Base-by-base conservation (phyloP, 2,797 vertebrate species). In the Urophycis tenuis region DNA sequence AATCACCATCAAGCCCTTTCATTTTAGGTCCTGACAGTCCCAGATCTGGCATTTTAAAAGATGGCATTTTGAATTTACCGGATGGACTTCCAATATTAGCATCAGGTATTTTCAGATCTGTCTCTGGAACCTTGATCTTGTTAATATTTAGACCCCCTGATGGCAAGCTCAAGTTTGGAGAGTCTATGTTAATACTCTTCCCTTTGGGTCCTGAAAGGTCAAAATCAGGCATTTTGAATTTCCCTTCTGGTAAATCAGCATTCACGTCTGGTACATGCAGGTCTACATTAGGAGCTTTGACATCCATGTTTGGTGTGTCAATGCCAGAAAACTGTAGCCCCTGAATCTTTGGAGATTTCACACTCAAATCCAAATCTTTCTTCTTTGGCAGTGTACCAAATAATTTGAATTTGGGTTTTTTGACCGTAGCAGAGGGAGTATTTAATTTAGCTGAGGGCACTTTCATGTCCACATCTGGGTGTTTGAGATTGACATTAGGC, bases 211-310 rank as follows among this genome's bases (percentile, higher is more conserved):
- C 83, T 14, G 87, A 85, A 0, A 88, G 22, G 0, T 75, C 79
- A 69, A 88, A 83, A 79, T 84, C 49, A 19, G 89, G 83, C 70
- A 22, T 81, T 67, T 84, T 90, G 1, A 87, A 45, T 79, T 87
- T 89, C 15, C 84, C 78, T 73, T 77, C 78, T 12, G 80, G 74
- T 14, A 78, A 79, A 30, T 69, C 76, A 25, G 72, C 73, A 22
- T 80, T 80, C 25, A 80, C 25, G 72, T 83, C 80, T 74, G 80
- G 77, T 35, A 80, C 10, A 1, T 81, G 5, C 2, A 84, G 1
- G 12, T 81, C 80, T 64, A 84, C 3, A 36, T 85, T 82, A 17
- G 83, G 79, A 25, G 82, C 17, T 35, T 77, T 83, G 19, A 88
- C 22, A 39, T 84, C 77, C 71, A 88, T 8, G 14, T 81, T 77